Conservation (phyloP, 1,140 invertebrate genomes). For the Phenacoccus solenopsis region DNA sequence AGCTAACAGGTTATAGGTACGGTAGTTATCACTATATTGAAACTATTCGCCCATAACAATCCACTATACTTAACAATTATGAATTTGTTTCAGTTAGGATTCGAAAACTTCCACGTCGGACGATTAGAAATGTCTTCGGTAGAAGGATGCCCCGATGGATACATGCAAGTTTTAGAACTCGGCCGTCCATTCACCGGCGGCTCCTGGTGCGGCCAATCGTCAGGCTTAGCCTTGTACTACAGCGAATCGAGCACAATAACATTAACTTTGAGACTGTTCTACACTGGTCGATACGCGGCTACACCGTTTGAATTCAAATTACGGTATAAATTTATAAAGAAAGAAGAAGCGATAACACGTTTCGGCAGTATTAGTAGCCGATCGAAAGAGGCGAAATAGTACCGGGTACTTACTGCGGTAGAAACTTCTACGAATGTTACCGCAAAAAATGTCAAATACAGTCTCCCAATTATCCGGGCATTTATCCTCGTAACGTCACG, state of each 20-base stretch:
- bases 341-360: constrained; percentile 58
- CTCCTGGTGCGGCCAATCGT: constrained; percentile 65
- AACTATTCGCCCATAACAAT: too few relatives aligned
- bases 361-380: constrained; percentile 54
- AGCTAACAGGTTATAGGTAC: too few relatives aligned
- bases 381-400: constrained; percentile 60
- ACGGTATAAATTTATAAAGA: constrained; percentile 61
- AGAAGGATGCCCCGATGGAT: constrained; percentile 63
- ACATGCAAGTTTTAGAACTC: constrained; percentile 67
- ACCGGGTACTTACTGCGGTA: constrained; percentile 73
- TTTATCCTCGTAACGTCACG: constrained; percentile 77
- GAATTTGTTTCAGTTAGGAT: constrained; percentile 47
- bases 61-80: too few relatives aligned
- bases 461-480: constrained; percentile 80
- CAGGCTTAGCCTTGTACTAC: constrained; percentile 65
- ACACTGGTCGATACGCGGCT: constrained; percentile 37
- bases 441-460: constrained; percentile 66
- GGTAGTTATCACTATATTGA: too few relatives aligned
- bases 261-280: constrained; percentile 57
- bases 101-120: constrained; percentile 70
- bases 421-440: constrained; percentile 77
- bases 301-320: constrained; percentile 60
- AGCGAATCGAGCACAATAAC: constrained; percentile 71
- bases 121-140: constrained; percentile 45
- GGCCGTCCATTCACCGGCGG: constrained; percentile 68